Evolutionary conservation across 2,888 invertebrate genomes (phyloP).

Genomic region (Xanthia icteritia): DNA sequence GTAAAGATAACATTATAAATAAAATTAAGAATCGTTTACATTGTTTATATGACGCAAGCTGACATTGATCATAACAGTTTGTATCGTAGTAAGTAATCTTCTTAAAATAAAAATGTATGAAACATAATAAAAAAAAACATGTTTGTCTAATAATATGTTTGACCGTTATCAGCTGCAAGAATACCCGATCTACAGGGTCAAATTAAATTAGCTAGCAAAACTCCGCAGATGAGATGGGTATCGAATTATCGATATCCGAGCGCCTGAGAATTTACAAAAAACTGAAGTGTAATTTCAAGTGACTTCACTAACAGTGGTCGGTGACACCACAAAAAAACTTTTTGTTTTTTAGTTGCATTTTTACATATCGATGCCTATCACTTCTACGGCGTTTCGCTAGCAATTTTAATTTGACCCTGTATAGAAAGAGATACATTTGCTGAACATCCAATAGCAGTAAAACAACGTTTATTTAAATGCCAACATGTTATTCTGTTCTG

Average conservation of each 20-base stretch:
- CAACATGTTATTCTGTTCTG: constrained; percentile 6
- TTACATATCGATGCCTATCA: too few relatives aligned
- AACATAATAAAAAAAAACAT: constrained; percentile 25
- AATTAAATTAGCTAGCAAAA: too few relatives aligned
- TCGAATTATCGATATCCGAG: too few relatives aligned
- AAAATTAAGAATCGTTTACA: neutral
- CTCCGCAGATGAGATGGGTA: too few relatives aligned
- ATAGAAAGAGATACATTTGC: neutral
- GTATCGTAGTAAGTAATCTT: neutral
- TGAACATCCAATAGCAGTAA: neutral
- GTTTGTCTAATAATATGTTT: constrained; percentile 7
- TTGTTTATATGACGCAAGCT: constrained; percentile 7
- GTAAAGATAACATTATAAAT: constrained; percentile 3
- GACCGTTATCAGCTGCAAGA: constrained; percentile 14
- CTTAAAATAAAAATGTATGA: neutral
- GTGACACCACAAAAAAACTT: too few relatives aligned
- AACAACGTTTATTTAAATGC: constrained; percentile 5
- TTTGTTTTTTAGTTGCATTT: too few relatives aligned
- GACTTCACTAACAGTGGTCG: too few relatives aligned
- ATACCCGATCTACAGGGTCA: neutral
- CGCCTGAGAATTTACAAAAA: too few relatives aligned
- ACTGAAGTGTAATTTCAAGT: too few relatives aligned
- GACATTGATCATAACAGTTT: constrained; percentile 3
- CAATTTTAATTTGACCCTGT: too few relatives aligned
- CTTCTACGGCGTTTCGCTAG: too few relatives aligned